phyloP scores from a whole-genome alignment of 2,113 vertebrate species.

The Pituophis catenifer region DNA sequence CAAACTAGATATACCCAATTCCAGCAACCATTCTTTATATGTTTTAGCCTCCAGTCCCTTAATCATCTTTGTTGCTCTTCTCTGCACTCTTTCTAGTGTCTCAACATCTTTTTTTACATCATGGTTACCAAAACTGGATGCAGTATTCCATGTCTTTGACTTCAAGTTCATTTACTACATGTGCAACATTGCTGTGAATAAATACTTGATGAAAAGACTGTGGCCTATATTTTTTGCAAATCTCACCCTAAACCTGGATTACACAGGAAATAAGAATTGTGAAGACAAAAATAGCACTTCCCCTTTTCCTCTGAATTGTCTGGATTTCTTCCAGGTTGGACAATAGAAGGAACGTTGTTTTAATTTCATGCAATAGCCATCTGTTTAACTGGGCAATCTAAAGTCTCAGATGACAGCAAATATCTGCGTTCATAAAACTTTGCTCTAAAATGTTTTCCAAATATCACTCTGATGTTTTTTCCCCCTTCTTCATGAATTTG shows the following conservation, averaged over 20 bases:
- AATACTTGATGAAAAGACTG: not conserved
- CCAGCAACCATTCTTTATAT: too few relatives aligned
- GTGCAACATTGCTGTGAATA: not conserved
- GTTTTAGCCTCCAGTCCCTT: too few relatives aligned
- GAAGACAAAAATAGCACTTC: not conserved
- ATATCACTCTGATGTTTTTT: not conserved
- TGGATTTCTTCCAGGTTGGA: not conserved
- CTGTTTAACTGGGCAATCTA: conserved; percentile 11
- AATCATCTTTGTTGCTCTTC: too few relatives aligned
- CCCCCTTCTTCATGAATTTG: not conserved
- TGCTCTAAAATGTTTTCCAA: not conserved
- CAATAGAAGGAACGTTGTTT: not conserved
- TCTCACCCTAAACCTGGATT: not conserved
- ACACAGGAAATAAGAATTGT: not conserved
- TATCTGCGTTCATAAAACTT: not conserved
- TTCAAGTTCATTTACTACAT: not conserved
- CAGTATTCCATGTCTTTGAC: not conserved
- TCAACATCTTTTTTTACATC: too few relatives aligned
- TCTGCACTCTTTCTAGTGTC: too few relatives aligned
- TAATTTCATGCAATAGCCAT: not conserved
- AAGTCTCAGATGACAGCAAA: not conserved
- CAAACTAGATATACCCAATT: too few relatives aligned
- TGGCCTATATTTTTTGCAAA: not conserved
- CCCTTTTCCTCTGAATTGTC: not conserved
- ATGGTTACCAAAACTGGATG: too few relatives aligned